Evolutionary conservation across 2,797 vertebrate species (phyloP).

Genomic region (Mormyrops boulengeri): DNA sequence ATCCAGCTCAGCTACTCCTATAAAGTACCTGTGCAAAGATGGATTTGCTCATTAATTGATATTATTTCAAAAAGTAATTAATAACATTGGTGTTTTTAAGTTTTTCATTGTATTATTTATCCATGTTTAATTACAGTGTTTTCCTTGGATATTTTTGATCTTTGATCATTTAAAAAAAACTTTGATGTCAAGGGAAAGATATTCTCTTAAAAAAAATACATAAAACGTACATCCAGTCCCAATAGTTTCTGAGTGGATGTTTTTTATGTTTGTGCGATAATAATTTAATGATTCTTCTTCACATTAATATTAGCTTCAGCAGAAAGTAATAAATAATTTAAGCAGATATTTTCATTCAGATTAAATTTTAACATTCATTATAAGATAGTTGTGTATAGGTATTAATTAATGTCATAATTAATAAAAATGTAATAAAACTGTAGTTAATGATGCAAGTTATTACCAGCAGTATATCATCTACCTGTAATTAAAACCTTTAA

Average conservation of each 20-base stretch:
- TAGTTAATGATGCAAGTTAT: slow-evolving; percentile 15
- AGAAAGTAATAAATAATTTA: background rate
- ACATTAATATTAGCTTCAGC: background rate
- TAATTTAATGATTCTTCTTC: background rate
- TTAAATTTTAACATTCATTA: background rate
- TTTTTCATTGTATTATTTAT: background rate
- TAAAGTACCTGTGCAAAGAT: background rate
- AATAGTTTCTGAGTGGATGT: background rate
- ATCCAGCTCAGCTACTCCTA: background rate
- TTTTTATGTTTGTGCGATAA: background rate
- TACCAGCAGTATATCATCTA: slow-evolving; percentile 16
- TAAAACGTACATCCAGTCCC: background rate
- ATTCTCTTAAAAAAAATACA: background rate
- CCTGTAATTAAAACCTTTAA: slow-evolving; percentile 17
- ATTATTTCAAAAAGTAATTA: background rate
- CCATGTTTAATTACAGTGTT: background rate
- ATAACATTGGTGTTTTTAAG: background rate
- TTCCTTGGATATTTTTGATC: background rate
- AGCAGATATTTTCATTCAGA: background rate
- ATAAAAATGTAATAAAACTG: slow-evolving; percentile 6
- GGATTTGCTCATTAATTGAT: background rate
- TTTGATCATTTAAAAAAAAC: background rate
- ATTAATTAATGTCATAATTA: slow-evolving; percentile 14
- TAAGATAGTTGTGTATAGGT: background rate
- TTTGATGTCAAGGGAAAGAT: background rate